These are phyloP conservation scores for Ophioderma brevispina DNA, from an alignment of 35 echinoderm and acorn worm genomes.

Conservation along the genomic window DNA sequence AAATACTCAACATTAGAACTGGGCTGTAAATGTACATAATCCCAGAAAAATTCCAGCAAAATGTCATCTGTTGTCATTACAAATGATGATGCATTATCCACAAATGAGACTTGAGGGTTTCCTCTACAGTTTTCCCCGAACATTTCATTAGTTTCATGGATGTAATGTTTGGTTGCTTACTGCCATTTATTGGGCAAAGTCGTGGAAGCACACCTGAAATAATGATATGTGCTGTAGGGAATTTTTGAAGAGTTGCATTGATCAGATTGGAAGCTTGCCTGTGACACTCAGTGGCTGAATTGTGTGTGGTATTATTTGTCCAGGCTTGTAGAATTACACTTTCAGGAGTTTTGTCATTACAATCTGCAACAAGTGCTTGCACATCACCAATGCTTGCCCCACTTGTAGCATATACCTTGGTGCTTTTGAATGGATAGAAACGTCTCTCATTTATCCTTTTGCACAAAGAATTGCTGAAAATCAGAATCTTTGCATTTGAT, in stretches of 20 bases:
- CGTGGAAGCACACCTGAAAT: no score
- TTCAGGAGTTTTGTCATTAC: neutral
- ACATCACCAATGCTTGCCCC: neutral
- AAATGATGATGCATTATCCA: no score
- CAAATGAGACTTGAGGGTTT: no score
- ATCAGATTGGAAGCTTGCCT: neutral
- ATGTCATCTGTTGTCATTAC: no score
- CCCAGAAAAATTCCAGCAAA: no score
- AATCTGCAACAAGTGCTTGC: neutral
- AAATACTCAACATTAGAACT: neutral
- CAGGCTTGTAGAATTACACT: neutral
- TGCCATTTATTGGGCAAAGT: no score
- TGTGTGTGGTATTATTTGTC: neutral
- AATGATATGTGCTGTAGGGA: no score
- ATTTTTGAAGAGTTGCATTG: no score
- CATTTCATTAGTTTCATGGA: no score
- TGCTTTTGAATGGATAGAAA: neutral
- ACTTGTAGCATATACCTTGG: neutral
- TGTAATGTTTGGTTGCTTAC: no score
- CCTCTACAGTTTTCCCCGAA: no score
- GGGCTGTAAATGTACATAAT: no score
- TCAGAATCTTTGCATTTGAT: neutral
- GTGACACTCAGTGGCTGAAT: neutral
- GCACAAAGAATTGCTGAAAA: neutral
- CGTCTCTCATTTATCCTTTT: neutral